Percentiles rank a stretch among this genome's conserved stretches.
phyloP scores from a whole-genome alignment of 2,113 vertebrate species.

The Limnothrissa miodon region DNA sequence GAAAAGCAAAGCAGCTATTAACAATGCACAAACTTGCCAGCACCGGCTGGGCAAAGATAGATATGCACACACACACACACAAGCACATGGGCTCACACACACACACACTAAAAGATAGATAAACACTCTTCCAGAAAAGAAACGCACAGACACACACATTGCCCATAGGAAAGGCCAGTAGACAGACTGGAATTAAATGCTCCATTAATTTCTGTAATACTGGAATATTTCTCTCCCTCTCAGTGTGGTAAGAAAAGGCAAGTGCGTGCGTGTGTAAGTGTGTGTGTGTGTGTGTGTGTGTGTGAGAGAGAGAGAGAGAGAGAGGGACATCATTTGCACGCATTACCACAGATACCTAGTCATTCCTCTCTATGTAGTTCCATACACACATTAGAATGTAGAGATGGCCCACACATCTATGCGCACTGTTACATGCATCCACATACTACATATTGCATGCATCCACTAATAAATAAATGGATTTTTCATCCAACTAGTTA shows the following conservation, averaged over 20 bases:
- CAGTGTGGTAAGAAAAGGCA: conserved; percentile 16
- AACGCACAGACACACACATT: background rate
- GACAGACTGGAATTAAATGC: conserved; percentile 48
- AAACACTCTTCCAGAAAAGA: background rate
- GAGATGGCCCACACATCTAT: background rate
- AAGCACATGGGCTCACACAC: background rate
- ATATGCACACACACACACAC: background rate
- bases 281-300: background rate
- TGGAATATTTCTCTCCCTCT: conserved; percentile 27
- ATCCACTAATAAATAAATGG: background rate
- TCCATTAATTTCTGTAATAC: conserved; percentile 43
- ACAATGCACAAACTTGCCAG: background rate
- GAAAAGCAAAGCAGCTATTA: background rate
- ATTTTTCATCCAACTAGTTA: too few relatives aligned
- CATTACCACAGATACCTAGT: too few relatives aligned
- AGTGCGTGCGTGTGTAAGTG: conserved; percentile 2
- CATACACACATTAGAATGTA: background rate
- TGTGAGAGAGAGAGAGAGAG: too few relatives aligned
- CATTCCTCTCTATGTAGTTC: too few relatives aligned
- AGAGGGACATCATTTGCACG: too few relatives aligned
- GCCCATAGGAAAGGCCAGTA: conserved; percentile 14
- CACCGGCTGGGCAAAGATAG: background rate
- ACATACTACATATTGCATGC: too few relatives aligned
- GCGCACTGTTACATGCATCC: background rate
- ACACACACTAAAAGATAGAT: background rate